Evolutionary conservation across 2,797 vertebrate genomes (phyloP).

Genomic region (Potorous gilbertii): DNA sequence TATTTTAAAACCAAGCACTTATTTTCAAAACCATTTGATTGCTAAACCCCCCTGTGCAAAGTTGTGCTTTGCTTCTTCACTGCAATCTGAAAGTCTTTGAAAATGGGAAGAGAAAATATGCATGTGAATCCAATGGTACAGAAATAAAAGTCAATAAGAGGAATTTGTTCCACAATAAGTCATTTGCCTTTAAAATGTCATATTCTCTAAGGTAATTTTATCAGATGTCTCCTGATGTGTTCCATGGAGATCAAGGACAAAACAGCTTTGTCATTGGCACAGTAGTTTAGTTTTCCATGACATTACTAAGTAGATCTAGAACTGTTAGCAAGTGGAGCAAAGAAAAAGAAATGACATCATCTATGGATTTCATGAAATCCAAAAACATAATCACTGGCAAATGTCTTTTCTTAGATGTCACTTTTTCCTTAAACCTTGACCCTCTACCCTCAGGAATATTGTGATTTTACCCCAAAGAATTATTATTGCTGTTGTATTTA

Average conservation of each 20-base stretch:
- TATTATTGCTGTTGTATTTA: constrained; percentile 23
- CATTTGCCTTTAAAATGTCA: constrained; percentile 53
- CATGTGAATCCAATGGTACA: constrained; percentile 36
- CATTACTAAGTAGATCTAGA: constrained; percentile 6
- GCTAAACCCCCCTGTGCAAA: constrained; percentile 47
- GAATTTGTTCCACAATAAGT: neutral
- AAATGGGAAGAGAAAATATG: neutral
- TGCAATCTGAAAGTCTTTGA: constrained; percentile 51
- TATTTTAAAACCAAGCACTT: constrained; percentile 46
- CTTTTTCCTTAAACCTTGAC: neutral
- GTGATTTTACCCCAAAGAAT: constrained; percentile 20
- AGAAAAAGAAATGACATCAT: constrained; percentile 5
- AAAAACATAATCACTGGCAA: constrained; percentile 8
- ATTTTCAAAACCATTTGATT: constrained; percentile 55
- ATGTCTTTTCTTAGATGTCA: constrained; percentile 11
- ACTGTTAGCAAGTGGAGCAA: constrained; percentile 31
- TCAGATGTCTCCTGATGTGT: constrained; percentile 35
- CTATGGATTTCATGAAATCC: constrained; percentile 25
- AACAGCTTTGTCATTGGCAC: constrained; percentile 10
- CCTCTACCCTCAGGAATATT: constrained; percentile 17
- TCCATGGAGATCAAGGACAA: constrained; percentile 29
- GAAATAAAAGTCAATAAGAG: constrained; percentile 37
- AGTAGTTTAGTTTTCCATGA: neutral
- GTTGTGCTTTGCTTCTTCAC: constrained; percentile 34
- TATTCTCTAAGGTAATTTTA: constrained; percentile 54